Evolutionary conservation across 2,888 invertebrate genomes (phyloP).

Genomic region (Lasioglossum calceatum): DNA sequence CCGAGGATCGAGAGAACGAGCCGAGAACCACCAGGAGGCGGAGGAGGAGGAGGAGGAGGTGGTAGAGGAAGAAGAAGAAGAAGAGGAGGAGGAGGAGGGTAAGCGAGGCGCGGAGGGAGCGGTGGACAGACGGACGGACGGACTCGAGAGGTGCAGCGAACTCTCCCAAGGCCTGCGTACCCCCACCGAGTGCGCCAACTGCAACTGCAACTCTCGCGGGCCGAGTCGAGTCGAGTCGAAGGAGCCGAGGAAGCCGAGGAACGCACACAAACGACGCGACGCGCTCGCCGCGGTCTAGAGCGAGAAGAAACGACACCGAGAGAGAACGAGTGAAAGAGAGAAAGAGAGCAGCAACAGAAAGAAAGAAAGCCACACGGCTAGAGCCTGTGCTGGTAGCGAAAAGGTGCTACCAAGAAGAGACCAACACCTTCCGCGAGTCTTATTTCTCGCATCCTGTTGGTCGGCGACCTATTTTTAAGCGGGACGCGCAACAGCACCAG

Average conservation of each 20-base stretch:
- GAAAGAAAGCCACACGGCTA: conserved; percentile 4
- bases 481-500: background rate
- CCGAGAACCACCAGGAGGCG: conserved; percentile 38
- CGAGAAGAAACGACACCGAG: background rate
- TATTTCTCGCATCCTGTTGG: conserved; percentile 60
- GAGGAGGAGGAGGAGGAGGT: conserved; percentile 47
- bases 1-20: conserved; percentile 74
- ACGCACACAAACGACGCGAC: conserved; percentile 17
- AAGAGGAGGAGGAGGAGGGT: conserved; percentile 42
- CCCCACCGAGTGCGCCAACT: conserved; percentile 69
- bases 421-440: conserved; percentile 59
- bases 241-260: conserved; percentile 39
- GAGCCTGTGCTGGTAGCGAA: conserved; percentile 24
- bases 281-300: background rate
- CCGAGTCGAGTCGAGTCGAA: conserved; percentile 58
- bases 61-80: conserved; percentile 65
- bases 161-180: conserved; percentile 83
- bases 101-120: conserved; percentile 30
- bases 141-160: conserved; percentile 84
- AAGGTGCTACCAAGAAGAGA: conserved; percentile 52
- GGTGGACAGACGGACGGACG: conserved; percentile 71
- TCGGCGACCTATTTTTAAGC: conserved; percentile 64
- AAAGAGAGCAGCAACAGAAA: conserved; percentile 11
- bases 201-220: conserved; percentile 73
- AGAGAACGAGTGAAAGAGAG: background rate